Evolutionary conservation across 2,797 vertebrate genomes (phyloP), one percentile per base, ranked within the genome.

Genomic region (Adrianichthys oophorus): DNA sequence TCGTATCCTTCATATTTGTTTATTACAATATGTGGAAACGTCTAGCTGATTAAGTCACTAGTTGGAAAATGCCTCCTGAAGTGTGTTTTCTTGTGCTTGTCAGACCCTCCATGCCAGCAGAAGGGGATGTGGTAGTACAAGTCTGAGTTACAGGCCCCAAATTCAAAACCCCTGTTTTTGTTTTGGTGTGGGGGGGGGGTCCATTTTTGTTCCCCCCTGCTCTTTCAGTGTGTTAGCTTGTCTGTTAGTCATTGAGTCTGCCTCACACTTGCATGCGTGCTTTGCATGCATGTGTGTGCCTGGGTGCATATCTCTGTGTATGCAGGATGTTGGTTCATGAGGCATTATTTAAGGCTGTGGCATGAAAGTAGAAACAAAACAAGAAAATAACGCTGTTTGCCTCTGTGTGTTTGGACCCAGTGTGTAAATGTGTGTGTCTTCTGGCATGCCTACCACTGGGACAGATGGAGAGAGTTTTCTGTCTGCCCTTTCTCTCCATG

Each of bases 391-490:
- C 57, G 71, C 67, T 55, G 77, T 72, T 69, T 76, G 72, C 51
- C 61, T 70, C 29, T 3, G 54, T 61, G 44, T 56, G 53, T 61
- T n/a, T 65, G 59, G 58, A 50, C 24, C 19, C 48, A 54, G 45
- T 56, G 53, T 59, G 46, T 62, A 49, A 56, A 52, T 52, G 18
- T 52, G 59, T 62, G 59, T 68, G 49, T 49, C 48, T 68, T 68
- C 68, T 82, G 62, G 74, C 61, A 75, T 66, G 23, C 79, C 78
- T 60, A 80, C 77, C 76, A 56, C 80, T 46, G 65, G 65, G 15
- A 80, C 88, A 90, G 85, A 87, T 84, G 86, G 78, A 79, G 78
- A 82, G 83, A 84, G 80, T 83, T 84, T 84, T 79, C 79, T 72
- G 66, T 76, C 75, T 77, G 60, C 72, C 58, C 72, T 52, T 62